phyloP scores from a whole-genome alignment of 2,888 invertebrate genomes.

The Smittia aterrima region DNA sequence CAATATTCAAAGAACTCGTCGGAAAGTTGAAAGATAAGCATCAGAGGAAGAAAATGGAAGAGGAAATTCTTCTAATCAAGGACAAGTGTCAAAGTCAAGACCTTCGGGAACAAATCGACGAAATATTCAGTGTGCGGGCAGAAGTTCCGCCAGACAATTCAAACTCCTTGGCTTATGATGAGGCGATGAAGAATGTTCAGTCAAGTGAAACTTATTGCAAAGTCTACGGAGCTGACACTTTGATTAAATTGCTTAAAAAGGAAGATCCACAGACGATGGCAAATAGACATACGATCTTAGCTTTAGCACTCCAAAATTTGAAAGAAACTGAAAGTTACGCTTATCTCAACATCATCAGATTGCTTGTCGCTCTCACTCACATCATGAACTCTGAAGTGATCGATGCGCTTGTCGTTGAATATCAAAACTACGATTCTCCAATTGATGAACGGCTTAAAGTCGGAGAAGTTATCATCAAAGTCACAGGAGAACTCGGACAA shows the following conservation, averaged over 20 bases:
- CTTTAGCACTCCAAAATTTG: conserved; percentile 49
- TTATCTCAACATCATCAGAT: conserved; percentile 51
- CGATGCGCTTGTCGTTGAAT: conserved; percentile 51
- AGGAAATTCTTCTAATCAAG: conserved; percentile 8
- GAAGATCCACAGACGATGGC: conserved; percentile 47
- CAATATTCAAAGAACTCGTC: conserved; percentile 49
- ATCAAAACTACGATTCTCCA: conserved; percentile 47
- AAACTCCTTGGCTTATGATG: conserved; percentile 4
- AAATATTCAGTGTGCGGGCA: not conserved
- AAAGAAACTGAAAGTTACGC: conserved; percentile 52
- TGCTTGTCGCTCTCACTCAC: conserved; percentile 49
- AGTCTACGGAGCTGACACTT: conserved; percentile 51
- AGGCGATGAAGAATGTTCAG: conserved; percentile 9
- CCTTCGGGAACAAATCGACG: conserved; percentile 3
- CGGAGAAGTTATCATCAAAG: conserved; percentile 52
- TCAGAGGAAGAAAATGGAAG: not conserved
- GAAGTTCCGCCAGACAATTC: not conserved
- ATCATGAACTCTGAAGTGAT: conserved; percentile 50
- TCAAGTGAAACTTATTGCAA: conserved; percentile 47
- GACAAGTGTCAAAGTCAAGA: not conserved
- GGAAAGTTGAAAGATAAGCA: conserved; percentile 43
- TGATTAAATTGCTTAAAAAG: conserved; percentile 48
- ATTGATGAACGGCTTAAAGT: conserved; percentile 51
- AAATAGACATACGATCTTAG: conserved; percentile 50
- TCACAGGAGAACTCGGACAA: conserved; percentile 49